Conservation (phyloP, 1,140 invertebrate genomes). For the Pantala flavescens region DNA sequence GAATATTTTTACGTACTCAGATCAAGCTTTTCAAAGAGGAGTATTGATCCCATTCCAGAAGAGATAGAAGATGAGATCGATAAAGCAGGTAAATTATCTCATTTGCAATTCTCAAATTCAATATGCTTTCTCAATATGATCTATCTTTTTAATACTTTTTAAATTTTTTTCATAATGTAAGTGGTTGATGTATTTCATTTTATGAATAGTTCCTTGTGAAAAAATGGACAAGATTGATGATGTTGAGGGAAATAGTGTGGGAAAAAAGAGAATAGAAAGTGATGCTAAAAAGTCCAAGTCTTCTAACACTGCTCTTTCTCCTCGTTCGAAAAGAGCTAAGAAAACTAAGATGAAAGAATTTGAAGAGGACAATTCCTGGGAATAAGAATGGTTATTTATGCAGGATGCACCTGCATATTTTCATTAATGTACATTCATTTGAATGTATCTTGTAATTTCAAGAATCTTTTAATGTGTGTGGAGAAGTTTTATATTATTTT, state of each 20-base stretch:
- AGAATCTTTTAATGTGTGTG: too few species aligned
- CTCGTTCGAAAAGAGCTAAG: neutral
- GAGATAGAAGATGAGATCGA: neutral
- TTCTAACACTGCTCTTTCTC: neutral
- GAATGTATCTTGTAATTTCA: too few species aligned
- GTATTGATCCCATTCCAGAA: constrained; percentile 10
- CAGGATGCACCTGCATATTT: too few species aligned
- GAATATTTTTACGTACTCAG: neutral
- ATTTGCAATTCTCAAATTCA: neutral
- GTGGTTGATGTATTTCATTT: neutral
- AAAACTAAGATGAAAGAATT: neutral
- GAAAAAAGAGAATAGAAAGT: neutral
- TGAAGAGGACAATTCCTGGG: neutral
- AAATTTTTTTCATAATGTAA: neutral
- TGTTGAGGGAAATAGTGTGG: neutral
- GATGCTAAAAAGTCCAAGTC: neutral
- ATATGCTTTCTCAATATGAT: neutral
- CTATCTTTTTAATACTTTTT: neutral
- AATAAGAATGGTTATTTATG: neutral
- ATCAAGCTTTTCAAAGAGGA: constrained; percentile 10
- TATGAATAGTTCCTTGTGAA: neutral
- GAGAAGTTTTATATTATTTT: too few species aligned
- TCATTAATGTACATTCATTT: too few species aligned
- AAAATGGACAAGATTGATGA: neutral
- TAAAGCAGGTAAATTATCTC: neutral